Percentiles rank a stretch among this genome's conserved stretches.
These are phyloP conservation scores for Drosophila malerkotliana DNA, from an alignment of 1,140 invertebrate species.

Conservation along the genomic window DNA sequence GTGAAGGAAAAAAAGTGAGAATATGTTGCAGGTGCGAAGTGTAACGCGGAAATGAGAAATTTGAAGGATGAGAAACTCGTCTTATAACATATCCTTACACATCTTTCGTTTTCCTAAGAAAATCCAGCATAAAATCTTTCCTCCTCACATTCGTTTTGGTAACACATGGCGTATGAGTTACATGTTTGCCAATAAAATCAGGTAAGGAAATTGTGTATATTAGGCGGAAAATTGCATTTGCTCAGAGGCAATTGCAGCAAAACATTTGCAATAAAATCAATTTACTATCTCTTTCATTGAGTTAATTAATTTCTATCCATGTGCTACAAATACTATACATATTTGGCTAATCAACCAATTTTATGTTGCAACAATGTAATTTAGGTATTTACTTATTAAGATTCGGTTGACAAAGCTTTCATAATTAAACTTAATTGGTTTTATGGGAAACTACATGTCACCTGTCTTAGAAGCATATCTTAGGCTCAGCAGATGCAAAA, in stretches of 20 bases:
- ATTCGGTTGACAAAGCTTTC: background rate
- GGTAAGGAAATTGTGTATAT: background rate
- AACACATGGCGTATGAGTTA: background rate
- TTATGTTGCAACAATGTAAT: background rate
- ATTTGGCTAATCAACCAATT: too few species aligned
- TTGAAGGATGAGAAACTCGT: background rate
- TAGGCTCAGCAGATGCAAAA: too few species aligned
- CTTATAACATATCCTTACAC: background rate
- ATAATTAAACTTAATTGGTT: background rate
- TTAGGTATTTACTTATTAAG: background rate
- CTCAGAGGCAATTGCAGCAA: background rate
- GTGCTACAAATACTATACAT: too few species aligned
- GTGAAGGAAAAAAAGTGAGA: constrained; percentile 24
- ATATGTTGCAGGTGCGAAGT: background rate
- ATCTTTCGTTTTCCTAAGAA: background rate
- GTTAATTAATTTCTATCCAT: background rate
- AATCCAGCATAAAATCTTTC: background rate
- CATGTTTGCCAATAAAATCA: background rate
- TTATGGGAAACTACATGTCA: background rate
- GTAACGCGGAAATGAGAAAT: background rate
- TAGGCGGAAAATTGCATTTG: background rate
- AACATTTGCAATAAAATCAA: background rate
- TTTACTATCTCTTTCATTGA: background rate
- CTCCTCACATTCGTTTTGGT: background rate
- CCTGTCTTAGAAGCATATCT: background rate